Conservation (phyloP, 1,140 invertebrate genomes). For the Solen grandis region DNA sequence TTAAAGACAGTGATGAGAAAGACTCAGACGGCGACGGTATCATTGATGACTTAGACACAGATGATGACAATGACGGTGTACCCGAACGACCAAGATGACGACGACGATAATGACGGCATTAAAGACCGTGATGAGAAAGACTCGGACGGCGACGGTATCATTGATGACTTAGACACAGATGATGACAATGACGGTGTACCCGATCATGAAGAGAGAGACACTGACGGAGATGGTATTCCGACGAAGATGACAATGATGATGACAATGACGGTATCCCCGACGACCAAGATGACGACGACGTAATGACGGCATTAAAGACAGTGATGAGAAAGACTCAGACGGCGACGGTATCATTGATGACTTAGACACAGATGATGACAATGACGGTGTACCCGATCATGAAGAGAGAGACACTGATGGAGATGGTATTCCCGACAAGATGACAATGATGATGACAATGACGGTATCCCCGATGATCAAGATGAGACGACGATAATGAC, state of each 20-base stretch:
- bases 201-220: conserved; percentile 68
- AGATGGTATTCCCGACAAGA: conserved; percentile 75
- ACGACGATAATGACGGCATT: conserved; percentile 59
- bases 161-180: conserved; percentile 65
- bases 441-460: conserved; percentile 68
- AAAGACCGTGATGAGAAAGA: conserved; percentile 61
- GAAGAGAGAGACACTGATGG: conserved; percentile 70
- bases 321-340: conserved; percentile 65
- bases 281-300: conserved; percentile 64
- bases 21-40: conserved; percentile 75
- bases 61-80: conserved; percentile 70
- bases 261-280: conserved; percentile 69
- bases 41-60: conserved; percentile 64
- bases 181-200: conserved; percentile 66
- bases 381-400: conserved; percentile 66
- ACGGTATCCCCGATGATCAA: conserved; percentile 64
- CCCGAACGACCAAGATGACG: conserved; percentile 71
- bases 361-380: conserved; percentile 62
- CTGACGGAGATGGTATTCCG: conserved; percentile 75
- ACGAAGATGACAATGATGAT: conserved; percentile 69
- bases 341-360: conserved; percentile 69
- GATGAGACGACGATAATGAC: conserved; percentile 57
- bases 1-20: conserved; percentile 66
- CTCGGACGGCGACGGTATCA: conserved; percentile 71
- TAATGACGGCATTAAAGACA: conserved; percentile 64